Conservation (phyloP, 2,888 invertebrate genomes). For the Tenthredo scrophulariae region DNA sequence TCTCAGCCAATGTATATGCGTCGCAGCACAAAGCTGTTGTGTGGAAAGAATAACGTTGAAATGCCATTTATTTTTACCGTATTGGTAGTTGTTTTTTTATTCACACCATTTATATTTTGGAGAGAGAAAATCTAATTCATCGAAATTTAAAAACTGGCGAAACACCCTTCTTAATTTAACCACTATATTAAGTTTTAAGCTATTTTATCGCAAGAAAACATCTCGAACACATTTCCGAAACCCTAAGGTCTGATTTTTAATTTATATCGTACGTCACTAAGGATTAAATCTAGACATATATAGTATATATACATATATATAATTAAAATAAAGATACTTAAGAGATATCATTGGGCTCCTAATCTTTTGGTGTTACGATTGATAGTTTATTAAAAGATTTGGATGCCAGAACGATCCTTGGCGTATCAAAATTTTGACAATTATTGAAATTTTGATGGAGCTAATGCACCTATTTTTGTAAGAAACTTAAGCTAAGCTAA, state of each 20-base stretch:
- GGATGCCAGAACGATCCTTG: constrained; percentile 53
- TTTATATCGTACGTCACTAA: constrained; percentile 53
- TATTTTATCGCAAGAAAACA: constrained; percentile 50
- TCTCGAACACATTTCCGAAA: constrained; percentile 54
- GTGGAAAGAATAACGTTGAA: constrained; percentile 3
- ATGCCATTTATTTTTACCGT: constrained; percentile 23
- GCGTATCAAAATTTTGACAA: constrained; percentile 54
- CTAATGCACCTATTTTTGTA: constrained; percentile 53
- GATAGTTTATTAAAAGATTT: constrained; percentile 48
- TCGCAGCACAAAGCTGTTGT: constrained; percentile 10
- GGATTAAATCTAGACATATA: constrained; percentile 50
- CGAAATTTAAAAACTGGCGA: constrained; percentile 29
- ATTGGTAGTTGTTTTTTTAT: background rate
- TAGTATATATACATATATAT: constrained; percentile 14
- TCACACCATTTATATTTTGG: constrained; percentile 1
- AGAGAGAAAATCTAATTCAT: constrained; percentile 28
- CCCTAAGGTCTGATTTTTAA: constrained; percentile 56
- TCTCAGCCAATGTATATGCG: background rate
- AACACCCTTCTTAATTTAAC: constrained; percentile 35
- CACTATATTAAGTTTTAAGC: constrained; percentile 30
- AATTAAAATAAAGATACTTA: constrained; percentile 45
- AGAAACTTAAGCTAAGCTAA: constrained; percentile 41
- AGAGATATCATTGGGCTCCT: constrained; percentile 47
- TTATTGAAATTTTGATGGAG: constrained; percentile 55
- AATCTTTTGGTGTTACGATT: constrained; percentile 48